Base-by-base conservation (phyloP, 2,797 vertebrate genomes). In the Cuniculus paca region DNA sequence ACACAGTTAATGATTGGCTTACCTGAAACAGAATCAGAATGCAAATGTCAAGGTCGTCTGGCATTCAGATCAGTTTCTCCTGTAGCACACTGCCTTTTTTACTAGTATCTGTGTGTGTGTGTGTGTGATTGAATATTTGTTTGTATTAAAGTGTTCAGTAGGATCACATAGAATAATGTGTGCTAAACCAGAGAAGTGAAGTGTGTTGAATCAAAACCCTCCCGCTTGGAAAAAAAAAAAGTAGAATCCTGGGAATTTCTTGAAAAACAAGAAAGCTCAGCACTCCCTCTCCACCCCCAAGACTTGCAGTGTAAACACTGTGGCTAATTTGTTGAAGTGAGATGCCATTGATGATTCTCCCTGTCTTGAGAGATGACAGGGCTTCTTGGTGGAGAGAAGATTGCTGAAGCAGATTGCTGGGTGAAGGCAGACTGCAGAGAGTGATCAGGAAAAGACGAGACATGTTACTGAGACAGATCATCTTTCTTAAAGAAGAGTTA, bases 311-410 rank as follows among this genome's bases (percentile, higher is more conserved):
- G 88, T 98, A 97, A 97, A 97, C 97, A 97, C 78, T 97, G 95
- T 72, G 96, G 96, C 95, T 98, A 96, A 97, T 98, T 97, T 95
- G 97, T 96, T 97, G 97, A 97, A 97, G 96, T 97, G 97, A 96
- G 96, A 96, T 83, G 95, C 96, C 96, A 95, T 94, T 97, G 97
- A 96, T 97, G 97, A 97, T 95, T 97, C 95, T 89, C 91, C 39
- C 84, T 96, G 96, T 95, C 93, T 95, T 93, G 97, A 88, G 94
- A 96, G 97, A 98, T 97, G 96, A 97, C 97, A 97, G 97, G 93
- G 92, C 93, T 96, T 85, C 86, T 74, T 20, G 81, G 86, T 4
- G 19, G 96, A 96, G 96, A 96, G 97, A 96, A 97, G 7, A 89
- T 88, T 54, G 78, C 85, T 70, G 78, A 42, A 78, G 96, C 85